These are phyloP conservation scores for Trachemys scripta DNA, from an alignment of 2,113 vertebrate genomes.

Conservation along the genomic window DNA sequence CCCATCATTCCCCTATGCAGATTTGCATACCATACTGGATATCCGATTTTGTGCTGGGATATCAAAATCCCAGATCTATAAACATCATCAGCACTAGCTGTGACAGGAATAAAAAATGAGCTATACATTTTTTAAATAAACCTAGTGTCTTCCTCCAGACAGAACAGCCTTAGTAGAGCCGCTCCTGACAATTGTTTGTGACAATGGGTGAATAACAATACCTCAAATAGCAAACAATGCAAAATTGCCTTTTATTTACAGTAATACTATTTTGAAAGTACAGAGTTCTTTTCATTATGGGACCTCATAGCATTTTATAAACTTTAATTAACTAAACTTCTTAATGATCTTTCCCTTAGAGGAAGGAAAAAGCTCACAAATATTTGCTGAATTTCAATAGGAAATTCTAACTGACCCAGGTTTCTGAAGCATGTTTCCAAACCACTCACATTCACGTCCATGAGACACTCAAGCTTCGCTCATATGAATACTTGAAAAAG, in stretches of 20 bases:
- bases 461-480: background rate
- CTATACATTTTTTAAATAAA: background rate
- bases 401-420: background rate
- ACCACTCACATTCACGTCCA: background rate
- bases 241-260: background rate
- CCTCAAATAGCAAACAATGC: background rate
- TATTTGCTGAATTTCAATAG: background rate
- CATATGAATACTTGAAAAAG: background rate
- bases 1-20: background rate
- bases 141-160: accelerated
- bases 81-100: background rate
- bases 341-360: background rate
- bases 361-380: background rate
- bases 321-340: background rate
- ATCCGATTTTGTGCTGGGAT: background rate
- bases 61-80: background rate
- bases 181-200: accelerated
- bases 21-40: background rate
- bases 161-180: background rate
- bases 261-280: background rate
- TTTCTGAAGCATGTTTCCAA: background rate
- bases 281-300: background rate
- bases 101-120: background rate
- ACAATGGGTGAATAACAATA: background rate
- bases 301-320: background rate